Evolutionary conservation across 2,113 vertebrate genomes (phyloP).

Genomic region (Ranitomeya imitator): DNA sequence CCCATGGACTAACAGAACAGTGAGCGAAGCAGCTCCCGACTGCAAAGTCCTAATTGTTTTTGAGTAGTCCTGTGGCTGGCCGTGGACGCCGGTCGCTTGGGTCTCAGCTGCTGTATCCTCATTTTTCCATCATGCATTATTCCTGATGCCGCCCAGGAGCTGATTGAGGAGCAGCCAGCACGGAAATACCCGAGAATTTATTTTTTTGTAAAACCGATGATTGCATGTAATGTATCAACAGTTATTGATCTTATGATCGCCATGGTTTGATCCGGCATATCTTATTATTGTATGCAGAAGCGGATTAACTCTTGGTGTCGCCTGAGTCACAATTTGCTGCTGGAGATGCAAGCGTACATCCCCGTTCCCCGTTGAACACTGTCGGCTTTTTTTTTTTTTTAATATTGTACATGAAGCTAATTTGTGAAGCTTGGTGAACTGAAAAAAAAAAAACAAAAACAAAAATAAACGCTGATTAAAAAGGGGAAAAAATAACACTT

Average conservation of each 20-base stretch:
- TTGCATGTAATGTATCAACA: constrained; percentile 37
- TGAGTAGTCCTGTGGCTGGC: constrained; percentile 71
- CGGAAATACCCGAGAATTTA: constrained; percentile 70
- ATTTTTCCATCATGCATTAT: constrained; percentile 73
- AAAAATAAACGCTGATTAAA: constrained; percentile 12
- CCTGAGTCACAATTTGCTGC: constrained; percentile 58
- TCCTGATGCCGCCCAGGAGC: constrained; percentile 67
- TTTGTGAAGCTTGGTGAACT: constrained; percentile 19
- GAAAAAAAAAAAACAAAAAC: constrained; percentile 26
- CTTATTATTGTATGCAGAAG: constrained; percentile 55
- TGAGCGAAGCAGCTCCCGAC: constrained; percentile 67
- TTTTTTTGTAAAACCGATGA: constrained; percentile 59
- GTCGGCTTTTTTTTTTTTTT: not conserved
- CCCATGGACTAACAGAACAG: constrained; percentile 26
- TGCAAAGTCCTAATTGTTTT: constrained; percentile 75
- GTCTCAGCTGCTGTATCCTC: constrained; percentile 72
- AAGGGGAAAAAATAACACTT: constrained; percentile 13
- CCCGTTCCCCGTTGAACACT: constrained; percentile 17
- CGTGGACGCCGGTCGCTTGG: constrained; percentile 68
- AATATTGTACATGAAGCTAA: constrained; percentile 13
- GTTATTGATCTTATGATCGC: constrained; percentile 60
- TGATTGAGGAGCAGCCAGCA: constrained; percentile 67
- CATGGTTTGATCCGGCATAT: constrained; percentile 68
- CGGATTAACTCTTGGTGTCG: constrained; percentile 63
- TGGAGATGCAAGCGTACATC: not conserved